phyloP scores from a whole-genome alignment of 2,888 invertebrate genomes.

The Macrophya alboannulata region DNA sequence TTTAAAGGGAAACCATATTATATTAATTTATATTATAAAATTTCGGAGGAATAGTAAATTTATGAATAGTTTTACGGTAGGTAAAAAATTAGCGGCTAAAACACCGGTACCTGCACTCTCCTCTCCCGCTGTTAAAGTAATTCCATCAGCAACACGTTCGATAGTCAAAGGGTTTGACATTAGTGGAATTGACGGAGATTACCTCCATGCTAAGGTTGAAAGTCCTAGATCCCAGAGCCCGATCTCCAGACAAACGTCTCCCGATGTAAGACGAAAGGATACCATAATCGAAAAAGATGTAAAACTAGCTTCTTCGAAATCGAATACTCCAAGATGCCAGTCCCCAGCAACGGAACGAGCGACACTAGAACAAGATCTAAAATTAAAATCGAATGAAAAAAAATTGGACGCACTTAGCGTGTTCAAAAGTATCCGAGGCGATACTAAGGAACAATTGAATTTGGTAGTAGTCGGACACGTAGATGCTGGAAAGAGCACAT shows the following conservation, averaged over 20 bases:
- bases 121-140: constrained; percentile 72
- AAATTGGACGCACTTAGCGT: constrained; percentile 84
- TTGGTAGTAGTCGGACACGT: constrained; percentile 98
- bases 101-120: constrained; percentile 67
- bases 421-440: constrained; percentile 89
- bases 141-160: constrained; percentile 71
- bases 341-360: constrained; percentile 85
- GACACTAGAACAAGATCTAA: constrained; percentile 70
- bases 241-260: constrained; percentile 70
- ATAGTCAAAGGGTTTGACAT: constrained; percentile 75
- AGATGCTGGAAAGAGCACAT: constrained; percentile 97
- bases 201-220: constrained; percentile 67
- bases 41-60: constrained; percentile 57
- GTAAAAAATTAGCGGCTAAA: constrained; percentile 79
- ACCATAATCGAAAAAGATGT: constrained; percentile 79
- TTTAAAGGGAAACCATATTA: neutral
- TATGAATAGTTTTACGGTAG: constrained; percentile 81
- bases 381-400: constrained; percentile 81
- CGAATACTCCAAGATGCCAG: constrained; percentile 85
- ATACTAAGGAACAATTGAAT: constrained; percentile 93
- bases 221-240: constrained; percentile 75
- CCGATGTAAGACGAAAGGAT: constrained; percentile 71
- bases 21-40: neutral
- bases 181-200: constrained; percentile 69
- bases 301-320: constrained; percentile 69